Base-by-base conservation (phyloP, 2,888 invertebrate species). In the Lapara coniferarum region DNA sequence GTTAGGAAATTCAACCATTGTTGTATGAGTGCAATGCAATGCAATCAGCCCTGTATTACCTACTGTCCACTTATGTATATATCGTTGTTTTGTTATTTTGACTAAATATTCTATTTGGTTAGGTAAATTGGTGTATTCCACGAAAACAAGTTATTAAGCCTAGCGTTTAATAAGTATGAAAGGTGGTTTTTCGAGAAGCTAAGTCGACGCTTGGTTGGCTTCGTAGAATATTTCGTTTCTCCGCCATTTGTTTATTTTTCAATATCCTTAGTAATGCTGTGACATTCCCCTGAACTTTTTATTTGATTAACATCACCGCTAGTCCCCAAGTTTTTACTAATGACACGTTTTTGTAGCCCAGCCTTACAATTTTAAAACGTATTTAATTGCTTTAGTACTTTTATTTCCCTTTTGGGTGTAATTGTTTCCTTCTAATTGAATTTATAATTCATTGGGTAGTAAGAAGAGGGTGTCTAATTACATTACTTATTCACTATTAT, bases 221-320 rank as follows among this genome's bases (percentile, higher is more conserved):
- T n/a, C 44, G 19, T 49, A 13, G 59, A 16, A 16, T 59, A 63
- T 19, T 46, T 19, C 16, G 19, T 49, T 49, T 63, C 16, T 49
- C 13, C 49, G 46, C 49, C 63, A 46, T 49, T 49, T 49, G 19
- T 63, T 63, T 12, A 19, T 5, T 16, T 63, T 19, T 13, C 19
- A 63, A 49, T 46, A 49, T 63, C 49, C 46, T 63, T 49, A 19
- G 49, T 49, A 25, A 14, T 19, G 37, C 10, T 49, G 19, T 63
- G 49, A 19, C 63, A 49, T 63, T 63, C 49, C 13, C 19, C 46
- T 63, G 63, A 49, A 16, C 63, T 63, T 46, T 63, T 63, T 63
- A 56, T 13, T 30, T 6, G 10, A 56, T 12, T 63, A 46, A n/a
- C 49, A 59, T 59, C 44, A n/a, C 46, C 16, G 49, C 12, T 16